Percentiles rank a stretch among this genome's conserved stretches.
Conservation (phyloP, 2,113 vertebrate species). For the Ammospiza caudacuta region DNA sequence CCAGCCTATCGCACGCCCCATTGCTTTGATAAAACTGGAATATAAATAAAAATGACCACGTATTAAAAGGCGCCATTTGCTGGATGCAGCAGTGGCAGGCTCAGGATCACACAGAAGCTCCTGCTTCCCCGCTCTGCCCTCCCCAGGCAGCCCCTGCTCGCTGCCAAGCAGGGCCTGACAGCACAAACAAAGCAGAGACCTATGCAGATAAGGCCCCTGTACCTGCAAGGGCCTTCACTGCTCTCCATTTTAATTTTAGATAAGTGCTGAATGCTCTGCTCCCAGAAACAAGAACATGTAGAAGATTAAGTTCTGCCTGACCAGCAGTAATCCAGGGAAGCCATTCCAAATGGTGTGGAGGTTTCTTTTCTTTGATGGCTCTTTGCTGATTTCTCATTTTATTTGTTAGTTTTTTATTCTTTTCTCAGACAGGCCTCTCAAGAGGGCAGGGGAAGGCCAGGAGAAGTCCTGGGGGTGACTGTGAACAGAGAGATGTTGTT, state of each 20-base stretch:
- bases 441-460: neutral
- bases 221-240: slow-evolving; percentile 58
- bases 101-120: neutral
- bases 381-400: neutral
- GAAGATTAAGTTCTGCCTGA: slow-evolving; percentile 52
- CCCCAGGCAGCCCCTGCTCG: neutral
- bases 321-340: slow-evolving; percentile 47
- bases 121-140: neutral
- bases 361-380: slow-evolving; percentile 14
- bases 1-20: slow-evolving; percentile 18
- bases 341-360: neutral
- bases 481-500: neutral
- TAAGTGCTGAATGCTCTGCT: slow-evolving; percentile 58
- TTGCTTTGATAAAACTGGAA: slow-evolving; percentile 57
- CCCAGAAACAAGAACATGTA: slow-evolving; percentile 23
- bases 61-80: neutral
- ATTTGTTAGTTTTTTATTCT: neutral
- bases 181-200: neutral
- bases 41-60: slow-evolving; percentile 45
- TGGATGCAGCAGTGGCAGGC: neutral
- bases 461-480: neutral
- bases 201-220: slow-evolving; percentile 48
- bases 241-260: slow-evolving; percentile 70
- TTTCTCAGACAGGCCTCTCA: neutral
- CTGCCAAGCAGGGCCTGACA: neutral